These are phyloP conservation scores for Venustoraphidia nigricollis DNA, from an alignment of 2,888 invertebrate genomes.

Conservation along the genomic window DNA sequence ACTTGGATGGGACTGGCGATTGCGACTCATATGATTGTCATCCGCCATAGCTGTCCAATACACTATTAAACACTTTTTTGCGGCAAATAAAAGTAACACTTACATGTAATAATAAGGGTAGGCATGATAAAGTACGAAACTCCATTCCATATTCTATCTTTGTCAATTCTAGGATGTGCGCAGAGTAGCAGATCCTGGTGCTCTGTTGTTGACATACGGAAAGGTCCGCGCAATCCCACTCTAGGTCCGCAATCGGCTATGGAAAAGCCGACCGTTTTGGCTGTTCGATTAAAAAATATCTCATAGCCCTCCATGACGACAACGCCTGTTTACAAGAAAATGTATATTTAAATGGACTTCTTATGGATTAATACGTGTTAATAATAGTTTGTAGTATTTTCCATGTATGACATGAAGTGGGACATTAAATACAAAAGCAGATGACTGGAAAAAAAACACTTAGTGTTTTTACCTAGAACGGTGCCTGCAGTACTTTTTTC, in stretches of 20 bases:
- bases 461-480: slow-evolving; percentile 18
- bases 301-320: slow-evolving; percentile 35
- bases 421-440: not conserved
- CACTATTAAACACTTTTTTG: too few species aligned
- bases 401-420: not conserved
- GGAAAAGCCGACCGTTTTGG: slow-evolving; percentile 31
- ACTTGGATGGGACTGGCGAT: too few species aligned
- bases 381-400: too few species aligned
- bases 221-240: slow-evolving; percentile 28
- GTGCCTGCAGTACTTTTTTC: slow-evolving; percentile 29
- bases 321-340: slow-evolving; percentile 22
- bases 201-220: slow-evolving; percentile 6
- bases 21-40: too few species aligned
- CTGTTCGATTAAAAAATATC: slow-evolving; percentile 32
- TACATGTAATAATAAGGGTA: too few species aligned
- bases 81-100: too few species aligned
- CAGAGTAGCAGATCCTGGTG: too few species aligned
- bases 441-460: not conserved
- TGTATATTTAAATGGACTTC: not conserved
- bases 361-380: too few species aligned
- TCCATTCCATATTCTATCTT: too few species aligned
- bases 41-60: too few species aligned
- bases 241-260: slow-evolving; percentile 30
- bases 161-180: too few species aligned
- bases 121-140: too few species aligned